A percentile compares a stretch with the other conserved stretches of the same genome.
Conservation (phyloP, 2,113 vertebrate genomes). For the Chitala chitala region DNA sequence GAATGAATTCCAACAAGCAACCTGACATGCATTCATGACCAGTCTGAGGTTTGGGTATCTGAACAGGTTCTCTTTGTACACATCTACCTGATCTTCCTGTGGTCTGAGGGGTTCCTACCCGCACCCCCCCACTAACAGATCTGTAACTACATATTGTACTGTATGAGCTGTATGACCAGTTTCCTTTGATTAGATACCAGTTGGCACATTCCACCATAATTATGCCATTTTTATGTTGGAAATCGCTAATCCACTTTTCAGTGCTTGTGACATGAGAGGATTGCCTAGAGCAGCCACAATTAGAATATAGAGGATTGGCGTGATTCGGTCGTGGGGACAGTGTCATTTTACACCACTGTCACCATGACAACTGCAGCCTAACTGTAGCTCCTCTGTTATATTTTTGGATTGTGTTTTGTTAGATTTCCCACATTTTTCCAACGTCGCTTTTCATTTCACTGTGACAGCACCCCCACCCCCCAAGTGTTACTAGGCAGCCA, state of each 20-base stretch:
- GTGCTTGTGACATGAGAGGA: background rate
- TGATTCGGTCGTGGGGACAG: background rate
- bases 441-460: no score
- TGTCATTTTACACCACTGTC: background rate
- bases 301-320: background rate
- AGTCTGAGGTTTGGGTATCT: no score
- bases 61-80: no score
- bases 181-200: background rate
- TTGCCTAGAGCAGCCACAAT: background rate
- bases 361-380: constrained; percentile 17
- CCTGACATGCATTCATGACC: no score
- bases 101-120: no score
- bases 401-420: background rate
- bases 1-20: no score
- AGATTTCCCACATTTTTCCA: background rate
- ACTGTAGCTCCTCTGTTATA: background rate
- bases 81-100: no score
- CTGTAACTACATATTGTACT: no score
- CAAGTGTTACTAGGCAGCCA: no score
- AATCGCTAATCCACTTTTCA: background rate
- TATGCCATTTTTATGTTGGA: background rate
- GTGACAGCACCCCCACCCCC: no score
- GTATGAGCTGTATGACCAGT: no score
- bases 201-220: background rate
- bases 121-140: no score